Base-by-base conservation (phyloP, 2,797 vertebrate species). In the Peromyscus melanophrys region DNA sequence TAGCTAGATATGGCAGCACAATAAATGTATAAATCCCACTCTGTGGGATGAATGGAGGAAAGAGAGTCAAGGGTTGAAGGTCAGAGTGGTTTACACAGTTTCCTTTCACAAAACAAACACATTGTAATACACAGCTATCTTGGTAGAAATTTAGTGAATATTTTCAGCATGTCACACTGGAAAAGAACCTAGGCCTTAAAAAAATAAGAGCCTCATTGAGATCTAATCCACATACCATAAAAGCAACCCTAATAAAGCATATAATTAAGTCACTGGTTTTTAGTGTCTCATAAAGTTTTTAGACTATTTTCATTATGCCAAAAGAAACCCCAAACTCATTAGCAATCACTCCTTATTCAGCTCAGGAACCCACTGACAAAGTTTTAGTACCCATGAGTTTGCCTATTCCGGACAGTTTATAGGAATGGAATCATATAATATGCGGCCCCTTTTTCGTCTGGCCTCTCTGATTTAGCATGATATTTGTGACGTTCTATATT, bases 71-170 rank as follows among this genome's bases (percentile, higher is more conserved):
- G 85, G 11, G 43, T 69, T 69, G 31, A 49, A 69, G 31, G 27
- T 2, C 14, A 0, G 46, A 55, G 55, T 57, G 8, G 14, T 29
- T n/a, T 40, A 40, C 85, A 87, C 2, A 71, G 34, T 10, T 0
- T 13, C 34, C 46, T 37, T 55, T 71, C 12, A 86, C 7, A 69
- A n/a, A 69, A n/a, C 23, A 52, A 71, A 86, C 63, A 69, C 55
- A 57, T 57, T 57, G 17, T 19, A 57, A 57, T 57, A 57, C 17
- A 57, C 46, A 37, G n/a, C 19, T 73, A 52, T 82, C 27, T 96
- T 94, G 46, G 37, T 52, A 96, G 85, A 96, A 95, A 96, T 87
- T 81, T 85, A 77, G 77, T 96, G n/a, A 92, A 40, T n/a, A 87
- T 92, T 93, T 37, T 82, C 59, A 96, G 77, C 4, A 92, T 73